Base-by-base conservation (phyloP, 2,888 invertebrate genomes). In the Serripes groenlandicus region DNA sequence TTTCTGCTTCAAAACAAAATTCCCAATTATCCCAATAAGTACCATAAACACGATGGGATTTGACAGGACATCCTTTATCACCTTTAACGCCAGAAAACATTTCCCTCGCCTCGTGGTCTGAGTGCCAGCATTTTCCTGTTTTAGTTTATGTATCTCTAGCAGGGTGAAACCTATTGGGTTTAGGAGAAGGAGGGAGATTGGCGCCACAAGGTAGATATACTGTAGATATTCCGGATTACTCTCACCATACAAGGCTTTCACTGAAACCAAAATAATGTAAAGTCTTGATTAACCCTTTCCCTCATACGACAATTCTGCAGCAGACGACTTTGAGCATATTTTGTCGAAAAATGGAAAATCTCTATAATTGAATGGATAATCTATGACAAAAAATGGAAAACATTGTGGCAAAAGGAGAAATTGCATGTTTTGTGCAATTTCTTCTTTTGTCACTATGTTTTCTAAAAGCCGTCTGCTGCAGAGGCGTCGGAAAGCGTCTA, bases 41-140 rank as follows among this genome's bases (percentile, higher is more conserved):
- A 99, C 98, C 98, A 98, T 98, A 72, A 98, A 96, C 23, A 99
- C 96, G 75, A 99, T 96, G 0, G 99, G 99, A 95, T 99, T 99
- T 18, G 97, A 96, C 81, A 97, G 96, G 72, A 98, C 97, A 9
- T 92, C 92, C 72, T 88, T 91, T 23, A 91, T 32, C 18, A 94
- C 92, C 58, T 91, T 90, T 9, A 90, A 68, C 0, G 85, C 68
- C 2, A 91, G 56, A 18, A 69, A 64, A 34, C 76, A 85, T 11
- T 68, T 82, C 26, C 81, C 71, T 3, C 58, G 72, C 66, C 37
- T 54, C n/a, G 49, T 74, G 52, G 21, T n/a, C 26, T 23, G 34
- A 23, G 32, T n/a, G n/a, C n/a, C n/a, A 26, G 7, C 7, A 3
- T 66, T 60, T 42, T 79, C 81, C 37, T 80, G 69, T 34, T 76